phyloP scores from a whole-genome alignment of 2,888 invertebrate species.

The Heteromurus nitidus region DNA sequence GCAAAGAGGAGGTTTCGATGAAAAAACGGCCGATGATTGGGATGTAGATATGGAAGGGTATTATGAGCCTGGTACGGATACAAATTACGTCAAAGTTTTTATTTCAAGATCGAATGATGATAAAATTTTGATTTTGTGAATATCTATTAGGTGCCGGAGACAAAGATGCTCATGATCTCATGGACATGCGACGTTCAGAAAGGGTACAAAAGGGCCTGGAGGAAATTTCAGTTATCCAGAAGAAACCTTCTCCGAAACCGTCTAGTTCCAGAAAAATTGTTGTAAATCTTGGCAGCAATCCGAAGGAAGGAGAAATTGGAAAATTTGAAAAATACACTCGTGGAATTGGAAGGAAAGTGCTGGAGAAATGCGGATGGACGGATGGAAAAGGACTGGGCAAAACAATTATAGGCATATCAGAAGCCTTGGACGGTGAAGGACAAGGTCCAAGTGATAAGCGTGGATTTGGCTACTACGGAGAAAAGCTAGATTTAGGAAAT shows the following conservation, averaged over 20 bases:
- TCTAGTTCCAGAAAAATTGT: not conserved
- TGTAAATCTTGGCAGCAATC: constrained; percentile 1
- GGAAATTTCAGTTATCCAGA: constrained; percentile 59
- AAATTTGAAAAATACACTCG: constrained; percentile 77
- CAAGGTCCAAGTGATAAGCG: constrained; percentile 69
- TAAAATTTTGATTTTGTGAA: constrained; percentile 24
- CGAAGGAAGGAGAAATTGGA: constrained; percentile 72
- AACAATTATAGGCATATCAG: constrained; percentile 65
- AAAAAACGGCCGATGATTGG: constrained; percentile 79
- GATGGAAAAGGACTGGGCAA: constrained; percentile 78
- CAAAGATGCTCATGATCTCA: constrained; percentile 77
- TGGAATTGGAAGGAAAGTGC: constrained; percentile 76
- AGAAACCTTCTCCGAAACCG: constrained; percentile 8
- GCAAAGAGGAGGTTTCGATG: constrained; percentile 78
- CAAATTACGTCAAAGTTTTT: not conserved
- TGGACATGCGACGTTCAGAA: constrained; percentile 75
- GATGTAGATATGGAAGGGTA: constrained; percentile 79
- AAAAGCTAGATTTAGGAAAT: constrained; percentile 66
- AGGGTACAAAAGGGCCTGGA: constrained; percentile 73
- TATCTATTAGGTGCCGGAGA: constrained; percentile 75
- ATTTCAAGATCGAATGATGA: not conserved
- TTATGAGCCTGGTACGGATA: constrained; percentile 75
- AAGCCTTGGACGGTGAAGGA: constrained; percentile 70
- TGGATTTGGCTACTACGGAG: constrained; percentile 72
- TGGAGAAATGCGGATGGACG: constrained; percentile 78